Evolutionary conservation across 64 coral and sea anemone genomes (phyloP).

Genomic region (Montipora cactus): DNA sequence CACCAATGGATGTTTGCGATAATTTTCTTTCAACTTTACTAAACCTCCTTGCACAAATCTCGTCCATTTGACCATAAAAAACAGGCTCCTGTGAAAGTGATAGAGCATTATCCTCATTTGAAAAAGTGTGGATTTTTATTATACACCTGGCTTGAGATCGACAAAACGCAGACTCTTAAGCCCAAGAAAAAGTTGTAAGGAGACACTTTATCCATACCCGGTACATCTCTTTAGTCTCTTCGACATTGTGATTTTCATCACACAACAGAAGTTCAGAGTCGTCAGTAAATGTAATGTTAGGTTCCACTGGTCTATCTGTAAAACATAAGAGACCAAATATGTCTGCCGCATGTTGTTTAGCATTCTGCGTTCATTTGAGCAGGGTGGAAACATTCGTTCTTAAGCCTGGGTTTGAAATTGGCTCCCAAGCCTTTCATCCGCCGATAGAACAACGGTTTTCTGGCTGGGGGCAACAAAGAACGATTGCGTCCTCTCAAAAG

Average conservation of each 20-base stretch:
- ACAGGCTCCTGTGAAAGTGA: constrained; percentile 3
- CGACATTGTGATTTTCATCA: background rate
- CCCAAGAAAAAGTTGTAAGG: no score
- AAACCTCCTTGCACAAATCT: background rate
- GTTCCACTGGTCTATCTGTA: background rate
- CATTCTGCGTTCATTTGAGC: no score
- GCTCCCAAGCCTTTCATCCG: no score
- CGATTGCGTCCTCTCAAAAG: no score
- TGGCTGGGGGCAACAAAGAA: no score
- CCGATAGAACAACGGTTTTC: no score
- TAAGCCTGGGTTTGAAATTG: no score
- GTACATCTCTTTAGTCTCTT: background rate
- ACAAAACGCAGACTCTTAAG: no score
- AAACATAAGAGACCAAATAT: background rate
- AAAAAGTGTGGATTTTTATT: no score
- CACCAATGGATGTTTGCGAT: background rate
- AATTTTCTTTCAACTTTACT: background rate
- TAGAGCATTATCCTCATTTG: background rate
- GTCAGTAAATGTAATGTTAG: constrained; percentile 1
- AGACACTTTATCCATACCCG: background rate
- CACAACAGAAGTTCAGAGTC: background rate
- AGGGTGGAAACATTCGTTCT: no score
- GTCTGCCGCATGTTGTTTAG: no score
- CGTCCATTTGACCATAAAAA: background rate
- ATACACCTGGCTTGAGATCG: no score